Evolutionary conservation across 2,113 vertebrate species (phyloP).

Genomic region (Leuciscus idus): DNA sequence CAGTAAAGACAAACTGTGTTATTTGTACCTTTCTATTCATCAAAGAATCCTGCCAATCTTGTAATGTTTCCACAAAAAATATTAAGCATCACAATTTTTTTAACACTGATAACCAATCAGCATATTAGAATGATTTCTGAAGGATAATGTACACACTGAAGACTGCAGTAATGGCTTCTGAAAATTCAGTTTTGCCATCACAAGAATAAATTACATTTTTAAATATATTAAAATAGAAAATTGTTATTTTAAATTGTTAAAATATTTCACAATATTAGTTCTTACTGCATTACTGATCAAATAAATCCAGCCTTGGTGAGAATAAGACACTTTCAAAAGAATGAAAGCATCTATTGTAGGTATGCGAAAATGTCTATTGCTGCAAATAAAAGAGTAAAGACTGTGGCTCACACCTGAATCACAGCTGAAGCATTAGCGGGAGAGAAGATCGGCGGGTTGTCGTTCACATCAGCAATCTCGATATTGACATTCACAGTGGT

Average conservation of each 20-base stretch:
- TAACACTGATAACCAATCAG: background rate
- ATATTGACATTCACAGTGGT: slow-evolving; percentile 90
- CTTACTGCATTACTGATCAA: background rate
- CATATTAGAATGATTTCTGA: background rate
- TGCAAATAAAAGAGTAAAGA: background rate
- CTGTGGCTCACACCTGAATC: slow-evolving; percentile 81
- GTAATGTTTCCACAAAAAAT: background rate
- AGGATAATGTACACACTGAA: background rate
- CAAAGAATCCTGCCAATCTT: background rate
- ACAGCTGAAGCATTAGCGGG: slow-evolving; percentile 89
- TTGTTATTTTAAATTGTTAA: background rate
- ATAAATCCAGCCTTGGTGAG: background rate
- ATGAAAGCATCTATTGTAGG: background rate
- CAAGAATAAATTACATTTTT: background rate
- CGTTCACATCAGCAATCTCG: slow-evolving; percentile 93
- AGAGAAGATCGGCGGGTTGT: slow-evolving; percentile 90
- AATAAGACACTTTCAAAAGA: background rate
- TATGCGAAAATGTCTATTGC: background rate
- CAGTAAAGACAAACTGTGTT: background rate
- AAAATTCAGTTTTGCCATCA: background rate
- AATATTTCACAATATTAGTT: background rate
- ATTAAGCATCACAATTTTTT: background rate
- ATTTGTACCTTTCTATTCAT: background rate
- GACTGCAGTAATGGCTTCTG: background rate
- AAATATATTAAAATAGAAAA: background rate